Evolutionary conservation across 2,888 invertebrate species (phyloP), one percentile per base, ranked within the genome.

Genomic region (Parelbella ahira): DNA sequence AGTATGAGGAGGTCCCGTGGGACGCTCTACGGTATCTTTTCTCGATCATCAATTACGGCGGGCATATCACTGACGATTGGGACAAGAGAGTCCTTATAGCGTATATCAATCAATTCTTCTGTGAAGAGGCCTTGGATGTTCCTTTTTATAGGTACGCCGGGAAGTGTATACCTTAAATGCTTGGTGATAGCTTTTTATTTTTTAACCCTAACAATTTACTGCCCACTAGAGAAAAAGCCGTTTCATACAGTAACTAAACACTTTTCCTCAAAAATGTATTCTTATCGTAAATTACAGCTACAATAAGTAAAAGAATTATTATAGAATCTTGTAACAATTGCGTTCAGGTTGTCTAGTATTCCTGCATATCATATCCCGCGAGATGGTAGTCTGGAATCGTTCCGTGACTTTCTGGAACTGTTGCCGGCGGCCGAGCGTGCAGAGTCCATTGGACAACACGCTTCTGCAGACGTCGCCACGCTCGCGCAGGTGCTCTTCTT

Each of bases 1-100:
- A 96, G 63, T 97, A 97, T 71, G 91, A 92, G n/a, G 92, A 93
- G 6, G 96, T 95, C 0, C 96, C 96, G 1, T 97, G 96, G 95
- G 96, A 95, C 60, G 96, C 96, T 0, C 78, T 97, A 30, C 95
- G 96, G 54, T 96, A 95, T 72, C 80, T 97, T 46, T 94, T 97
- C 65, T 94, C 96, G 0, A 95, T 93, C 54, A 94, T 97, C 51
- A 96, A 94, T 81, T 97, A 97, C 68, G 96, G 96, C 18, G 96
- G 96, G 0, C 95, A 95, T 70, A 92, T 93, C 57, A 93, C 93
- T 1, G 93, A 93, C 65, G 92, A 92, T 59, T 92, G 91, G 91
- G 91, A 91, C 75, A 87, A 84, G 64, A 84, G 96, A 8, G 89
- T 97, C 12, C 84, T 97, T 11, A 88, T 91, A 50, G 95, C 95